Base-by-base conservation (phyloP, 1,140 invertebrate genomes). In the Sarcophaga peregrina region DNA sequence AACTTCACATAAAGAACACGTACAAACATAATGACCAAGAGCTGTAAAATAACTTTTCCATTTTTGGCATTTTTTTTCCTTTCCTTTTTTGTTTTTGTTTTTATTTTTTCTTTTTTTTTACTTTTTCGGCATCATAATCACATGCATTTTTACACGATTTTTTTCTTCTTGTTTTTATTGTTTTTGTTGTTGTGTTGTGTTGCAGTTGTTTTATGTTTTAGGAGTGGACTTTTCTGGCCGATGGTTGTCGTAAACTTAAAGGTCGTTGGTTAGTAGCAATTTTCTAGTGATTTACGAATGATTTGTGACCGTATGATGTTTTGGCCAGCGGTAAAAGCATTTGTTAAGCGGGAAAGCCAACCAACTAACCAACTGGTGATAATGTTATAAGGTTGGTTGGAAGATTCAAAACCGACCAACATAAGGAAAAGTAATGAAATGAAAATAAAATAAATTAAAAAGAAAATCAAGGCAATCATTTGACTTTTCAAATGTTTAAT, bases 81-180 rank as follows among this genome's bases (percentile, higher is more conserved):
- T 52, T 78, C 17, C n/a, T 47, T 47, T 46, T 5, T 47, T n/a
- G n/a, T n/a, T n/a, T n/a, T n/a, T n/a, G n/a, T n/a, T n/a, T n/a
- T n/a, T n/a, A n/a, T n/a, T n/a, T 4, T 76, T n/a, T n/a, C n/a
- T 37, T 37, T 37, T 37, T 37, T 37, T 37, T 0, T 47, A 46
- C 25, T 37, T 74, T 75, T 78, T 78, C 47, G 47, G 48, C 47
- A 78, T 78, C 17, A 48, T 47, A 47, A 48, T 78, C 47, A 20
- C 75, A 78, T 78, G 75, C 47, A 78, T 78, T 78, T 78, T 78
- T 78, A 78, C 75, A 78, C 75, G 75, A 78, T 52, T 78, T 78
- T 50, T 15, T 76, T 45, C n/a, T 58, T 58, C 11, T 58, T 13
- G 1, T 13, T n/a, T 62, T 7, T 62, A n/a, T 48, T 17, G 46